Base-by-base conservation (phyloP, 1,140 invertebrate species). In the Drosophila sechellia region DNA sequence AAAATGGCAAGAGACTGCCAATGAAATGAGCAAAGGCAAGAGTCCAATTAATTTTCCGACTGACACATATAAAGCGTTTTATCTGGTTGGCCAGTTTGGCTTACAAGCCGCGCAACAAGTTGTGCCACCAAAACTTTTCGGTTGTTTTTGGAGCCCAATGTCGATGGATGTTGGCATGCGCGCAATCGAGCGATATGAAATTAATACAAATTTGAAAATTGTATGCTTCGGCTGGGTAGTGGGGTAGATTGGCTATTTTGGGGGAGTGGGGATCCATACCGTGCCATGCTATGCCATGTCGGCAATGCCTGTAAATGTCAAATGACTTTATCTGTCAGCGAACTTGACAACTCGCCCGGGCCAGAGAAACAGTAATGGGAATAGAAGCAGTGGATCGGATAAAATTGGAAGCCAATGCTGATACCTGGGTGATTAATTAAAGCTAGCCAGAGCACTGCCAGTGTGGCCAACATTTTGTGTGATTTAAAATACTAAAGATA, bases 301-400 rank as follows among this genome's bases (percentile, higher is more conserved):
- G 60, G 77, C 79, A 57, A 78, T 89, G 84, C 79, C 73, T 89
- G 84, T 89, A 89, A 89, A 89, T 89, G 85, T 89, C 84, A 89
- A 90, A 89, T 89, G 84, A 78, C 84, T 89, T 89, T 90, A 89
- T 89, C 84, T 89, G 84, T 89, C 84, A 84, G 73, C 85, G 65
- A 54, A 85, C 63, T 90, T 84, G 84, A 90, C 84, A 89, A 89
- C 74, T 72, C 56, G 43, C 50, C 48, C 49, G 43, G 40, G 58
- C 81, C 53, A 37, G 46, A 49, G 50, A 48, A 53, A 50, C 65
- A 63, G 64, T 71, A 57, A 70, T 66, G 40, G 61, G 40, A 69
- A 68, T 39, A 57, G 43, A 69, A 45, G 63, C 48, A 31, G 64
- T 43, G 64, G 37, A 48, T 56, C 22, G 49, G 22, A 17, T 53